Evolutionary conservation across 2,888 invertebrate genomes (phyloP).

Genomic region (Dermolepida albohirtum): DNA sequence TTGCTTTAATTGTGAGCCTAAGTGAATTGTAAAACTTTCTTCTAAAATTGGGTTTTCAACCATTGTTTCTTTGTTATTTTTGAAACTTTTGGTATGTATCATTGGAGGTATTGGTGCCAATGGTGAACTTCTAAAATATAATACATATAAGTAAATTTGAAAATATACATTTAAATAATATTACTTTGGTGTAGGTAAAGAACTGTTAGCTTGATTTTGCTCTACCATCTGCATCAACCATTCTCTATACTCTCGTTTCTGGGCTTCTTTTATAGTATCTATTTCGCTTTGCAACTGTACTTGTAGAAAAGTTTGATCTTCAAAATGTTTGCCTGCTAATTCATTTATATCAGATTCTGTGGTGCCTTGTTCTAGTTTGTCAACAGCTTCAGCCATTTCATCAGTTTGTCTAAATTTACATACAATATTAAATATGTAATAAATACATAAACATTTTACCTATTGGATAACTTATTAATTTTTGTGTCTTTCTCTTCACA

Average conservation of each 20-base stretch:
- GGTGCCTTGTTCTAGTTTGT: slow-evolving; percentile 81
- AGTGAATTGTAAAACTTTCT: slow-evolving; percentile 97
- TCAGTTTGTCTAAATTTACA: slow-evolving; percentile 75
- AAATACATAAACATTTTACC: slow-evolving; percentile 60
- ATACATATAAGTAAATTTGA: slow-evolving; percentile 23
- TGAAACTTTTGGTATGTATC: slow-evolving; percentile 38
- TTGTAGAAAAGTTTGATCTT: slow-evolving; percentile 84
- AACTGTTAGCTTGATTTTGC: slow-evolving; percentile 73
- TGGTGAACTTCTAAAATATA: slow-evolving; percentile 64
- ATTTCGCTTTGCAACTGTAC: slow-evolving; percentile 89
- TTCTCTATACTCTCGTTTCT: slow-evolving; percentile 86
- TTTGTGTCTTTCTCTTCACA: slow-evolving; percentile 79
- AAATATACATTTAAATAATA: slow-evolving; percentile 31
- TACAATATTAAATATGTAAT: not conserved
- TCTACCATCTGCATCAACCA: slow-evolving; percentile 89
- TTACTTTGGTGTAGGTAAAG: slow-evolving; percentile 69
- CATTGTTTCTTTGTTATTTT: slow-evolving; percentile 42
- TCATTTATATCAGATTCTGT: slow-evolving; percentile 89
- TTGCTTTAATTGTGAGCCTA: slow-evolving; percentile 97
- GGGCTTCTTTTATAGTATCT: slow-evolving; percentile 85
- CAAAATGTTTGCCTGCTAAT: slow-evolving; percentile 84
- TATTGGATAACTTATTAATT: slow-evolving; percentile 76
- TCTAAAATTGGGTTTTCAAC: slow-evolving; percentile 69
- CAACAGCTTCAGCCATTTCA: slow-evolving; percentile 90
- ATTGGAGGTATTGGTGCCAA: slow-evolving; percentile 61